These are phyloP conservation scores for Phasianus colchicus DNA, from an alignment of 2,113 vertebrate species.

Conservation along the genomic window DNA sequence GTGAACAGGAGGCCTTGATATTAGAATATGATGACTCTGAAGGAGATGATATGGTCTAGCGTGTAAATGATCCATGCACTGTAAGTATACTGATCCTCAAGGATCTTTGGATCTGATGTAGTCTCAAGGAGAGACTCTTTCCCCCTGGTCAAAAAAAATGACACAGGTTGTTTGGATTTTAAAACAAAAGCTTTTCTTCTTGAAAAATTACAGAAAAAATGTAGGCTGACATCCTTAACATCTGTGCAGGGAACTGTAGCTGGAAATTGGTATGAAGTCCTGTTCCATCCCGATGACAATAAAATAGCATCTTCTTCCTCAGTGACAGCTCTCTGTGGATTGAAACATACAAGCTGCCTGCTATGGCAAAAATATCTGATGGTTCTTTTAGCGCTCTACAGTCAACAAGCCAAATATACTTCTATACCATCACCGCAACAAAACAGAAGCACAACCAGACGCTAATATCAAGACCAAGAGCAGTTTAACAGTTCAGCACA, in stretches of 20 bases:
- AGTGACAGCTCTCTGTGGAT: not conserved
- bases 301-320: slow-evolving; percentile 35
- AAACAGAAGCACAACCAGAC: not conserved
- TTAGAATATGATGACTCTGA: slow-evolving; percentile 30
- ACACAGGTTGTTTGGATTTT: not conserved
- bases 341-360: slow-evolving; percentile 1
- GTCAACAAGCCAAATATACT: not conserved
- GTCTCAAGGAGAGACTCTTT: not conserved
- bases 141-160: not conserved
- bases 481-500: not conserved
- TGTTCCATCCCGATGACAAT: slow-evolving; percentile 24
- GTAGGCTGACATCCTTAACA: not conserved
- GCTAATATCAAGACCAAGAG: not conserved
- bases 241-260: not conserved
- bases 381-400: not conserved
- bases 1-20: slow-evolving; percentile 52
- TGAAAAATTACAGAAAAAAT: slow-evolving; percentile 43
- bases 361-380: slow-evolving; percentile 39
- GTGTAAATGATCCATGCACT: slow-evolving; percentile 43
- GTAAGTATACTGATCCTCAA: slow-evolving; percentile 37
- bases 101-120: slow-evolving; percentile 14
- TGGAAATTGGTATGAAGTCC: slow-evolving; percentile 32
- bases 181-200: slow-evolving; percentile 10
- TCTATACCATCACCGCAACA: not conserved
- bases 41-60: not conserved